Base-by-base conservation (phyloP, 2,113 vertebrate species). In the Aleadryas rufinucha region DNA sequence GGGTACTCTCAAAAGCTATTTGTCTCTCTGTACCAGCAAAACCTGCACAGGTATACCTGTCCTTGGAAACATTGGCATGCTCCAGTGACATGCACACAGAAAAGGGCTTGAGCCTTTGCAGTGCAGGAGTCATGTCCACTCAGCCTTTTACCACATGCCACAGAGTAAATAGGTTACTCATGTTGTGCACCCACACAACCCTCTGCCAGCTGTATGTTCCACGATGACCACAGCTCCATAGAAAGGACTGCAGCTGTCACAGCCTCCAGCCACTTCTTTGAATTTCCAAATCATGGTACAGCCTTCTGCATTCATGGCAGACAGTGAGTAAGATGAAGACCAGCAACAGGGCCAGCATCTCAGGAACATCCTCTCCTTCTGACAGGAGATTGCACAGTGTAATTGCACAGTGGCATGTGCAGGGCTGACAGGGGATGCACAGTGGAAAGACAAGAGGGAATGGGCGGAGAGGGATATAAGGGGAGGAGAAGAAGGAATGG, bases 41-140 rank as follows among this genome's bases (percentile, higher is more conserved):
- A 70, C 16, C 28, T 50, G 26, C 31, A 33, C 22, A 50, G 37
- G 12, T 63, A 28, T 6, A 56, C 17, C 22, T 5, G 1, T 13
- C 60, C 47, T 61, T 70, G 20, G 54, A 78, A 91, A 70, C 7
- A 44, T 0, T 16, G 17, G 6, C 54, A 41, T 37, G 28, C 7
- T 24, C 39, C 44, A 41, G 33, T 27, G 76, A 24, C 14, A 33
- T 2, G 12, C 37, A 78, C 13, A 23, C 30, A 71, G 61, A 44
- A 59, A 90, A 75, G 26, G 49, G 2, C 26, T 75, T 63, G 20
- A 85, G 50, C n/a, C 26, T 63, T 47, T 37, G n/a, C 60, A 70
- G n/a, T 37, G 28, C 6, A 13, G 10, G 45, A 54, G 16, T 37
- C 0, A 0, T 35, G 28, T 39, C n/a, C 39, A 19, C 23, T 19